phyloP scores from a whole-genome alignment of 2,888 invertebrate genomes.

The Ochropleura plecta region DNA sequence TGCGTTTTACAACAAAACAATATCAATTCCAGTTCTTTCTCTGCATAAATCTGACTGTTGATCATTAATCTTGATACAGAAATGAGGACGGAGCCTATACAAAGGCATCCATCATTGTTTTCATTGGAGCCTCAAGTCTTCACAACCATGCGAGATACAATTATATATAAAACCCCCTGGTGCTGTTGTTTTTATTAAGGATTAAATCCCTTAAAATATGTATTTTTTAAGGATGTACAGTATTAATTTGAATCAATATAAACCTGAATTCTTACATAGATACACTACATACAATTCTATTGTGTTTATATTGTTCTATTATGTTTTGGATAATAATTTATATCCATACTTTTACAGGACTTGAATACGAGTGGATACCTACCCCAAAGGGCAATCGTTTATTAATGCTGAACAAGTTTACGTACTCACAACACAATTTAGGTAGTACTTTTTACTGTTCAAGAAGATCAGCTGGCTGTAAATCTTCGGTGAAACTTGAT shows the following conservation, averaged over 20 bases:
- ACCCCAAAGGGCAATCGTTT: slow-evolving; percentile 17
- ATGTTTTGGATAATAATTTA: not conserved
- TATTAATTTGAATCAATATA: not conserved
- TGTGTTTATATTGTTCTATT: not conserved
- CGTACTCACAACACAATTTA: slow-evolving; percentile 19
- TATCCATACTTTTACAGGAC: not conserved
- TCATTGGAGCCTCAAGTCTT: not conserved
- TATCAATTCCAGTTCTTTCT: not conserved
- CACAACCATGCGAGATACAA: not conserved
- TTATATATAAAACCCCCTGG: not conserved
- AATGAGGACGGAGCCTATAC: not conserved
- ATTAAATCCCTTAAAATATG: not conserved
- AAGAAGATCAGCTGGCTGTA: slow-evolving; percentile 24
- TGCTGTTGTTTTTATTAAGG: not conserved
- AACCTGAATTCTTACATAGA: not conserved
- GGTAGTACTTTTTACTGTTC: slow-evolving; percentile 7
- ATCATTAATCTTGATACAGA: not conserved
- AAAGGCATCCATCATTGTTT: not conserved
- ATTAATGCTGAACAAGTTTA: slow-evolving; percentile 21
- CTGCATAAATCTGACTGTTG: not conserved
- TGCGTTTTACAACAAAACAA: no score
- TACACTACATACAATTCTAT: not conserved
- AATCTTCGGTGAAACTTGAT: slow-evolving; percentile 15
- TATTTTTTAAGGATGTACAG: not conserved
- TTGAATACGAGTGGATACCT: slow-evolving; percentile 15